Evolutionary conservation across 2,888 invertebrate species (phyloP).

Genomic region (Clusia tigrina): DNA sequence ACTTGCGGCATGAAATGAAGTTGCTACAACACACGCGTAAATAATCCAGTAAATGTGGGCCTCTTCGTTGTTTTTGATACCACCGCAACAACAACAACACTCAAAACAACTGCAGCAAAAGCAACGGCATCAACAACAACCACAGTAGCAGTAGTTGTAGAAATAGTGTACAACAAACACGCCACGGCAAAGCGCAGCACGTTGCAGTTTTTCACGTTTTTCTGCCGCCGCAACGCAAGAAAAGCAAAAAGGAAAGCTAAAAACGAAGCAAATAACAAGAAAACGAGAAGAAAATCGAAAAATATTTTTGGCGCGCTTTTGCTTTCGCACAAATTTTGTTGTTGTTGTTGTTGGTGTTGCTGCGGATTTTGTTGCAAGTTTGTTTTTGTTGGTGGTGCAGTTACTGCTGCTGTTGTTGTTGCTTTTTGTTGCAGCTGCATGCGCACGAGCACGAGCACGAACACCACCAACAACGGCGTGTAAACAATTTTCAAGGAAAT

Average conservation of each 20-base stretch:
- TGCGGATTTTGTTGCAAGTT: too few relatives aligned
- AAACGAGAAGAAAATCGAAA: not conserved
- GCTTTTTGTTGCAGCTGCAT: too few relatives aligned
- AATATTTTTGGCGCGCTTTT: conserved; percentile 26
- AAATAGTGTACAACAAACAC: too few relatives aligned
- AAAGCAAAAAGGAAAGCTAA: not conserved
- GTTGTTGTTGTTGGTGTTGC: conserved; percentile 14
- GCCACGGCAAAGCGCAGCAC: conserved; percentile 1
- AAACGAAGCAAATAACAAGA: not conserved
- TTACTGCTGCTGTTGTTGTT: conserved; percentile 7
- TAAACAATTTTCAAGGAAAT: conserved; percentile 2
- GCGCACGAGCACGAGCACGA: conserved; percentile 17
- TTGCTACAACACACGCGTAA: too few relatives aligned
- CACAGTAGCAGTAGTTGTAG: too few relatives aligned
- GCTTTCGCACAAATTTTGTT: not conserved
- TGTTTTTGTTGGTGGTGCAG: not conserved
- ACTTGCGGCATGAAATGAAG: too few relatives aligned
- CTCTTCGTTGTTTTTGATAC: too few relatives aligned
- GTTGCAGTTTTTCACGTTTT: conserved; percentile 14
- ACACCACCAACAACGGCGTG: conserved; percentile 8
- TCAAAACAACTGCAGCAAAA: too few relatives aligned
- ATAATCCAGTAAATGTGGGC: too few relatives aligned
- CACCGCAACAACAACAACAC: too few relatives aligned
- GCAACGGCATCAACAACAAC: too few relatives aligned
- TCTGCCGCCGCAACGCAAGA: not conserved